Evolutionary conservation across 2,888 invertebrate genomes (phyloP), one percentile per base, ranked within the genome.

Genomic region (Pheosia gnoma): DNA sequence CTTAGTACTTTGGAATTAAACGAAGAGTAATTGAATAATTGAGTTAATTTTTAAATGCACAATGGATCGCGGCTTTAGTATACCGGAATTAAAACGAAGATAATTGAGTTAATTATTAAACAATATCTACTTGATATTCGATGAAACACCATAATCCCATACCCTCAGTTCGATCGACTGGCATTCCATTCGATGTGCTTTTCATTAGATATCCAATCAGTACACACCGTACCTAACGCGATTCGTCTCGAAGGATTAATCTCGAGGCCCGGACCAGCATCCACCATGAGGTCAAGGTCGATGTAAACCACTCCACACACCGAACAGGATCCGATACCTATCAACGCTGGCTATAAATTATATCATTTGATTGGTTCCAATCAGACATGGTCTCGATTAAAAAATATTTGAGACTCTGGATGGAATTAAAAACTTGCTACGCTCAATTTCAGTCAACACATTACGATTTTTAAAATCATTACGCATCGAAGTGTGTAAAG

Each of bases 341-440:
- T 80, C 79, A 83, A 82, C 82, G 80, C 81, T 71, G 83, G 76
- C 80, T 83, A 85, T 93, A 91, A 91, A 93, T 87, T 84, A 90
- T 80, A 83, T 85, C 83, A 87, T 90, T 87, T 89, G 87, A 93
- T 92, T 89, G 88, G 90, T 90, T 90, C 91, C 90, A 91, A 91
- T 90, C 88, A 90, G 85, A 79, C 75, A 83, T 80, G 83, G 82
- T 83, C 77, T 83, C 87, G 85, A 88, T 90, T 88, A 87, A 88
- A 89, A 79, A 86, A 85, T 81, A 83, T 81, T 81, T 74, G 65
- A 74, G 57, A 74, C 72, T 72, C 76, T 74, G 67, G 74, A 74
- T 74, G 78, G 79, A 80, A 81, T 84, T 81, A 75, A 77, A 78
- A 78, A 76, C 74, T 76, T 77, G 73, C 77, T 75, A 82, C 82